These are phyloP conservation scores for Coenonympha glycerion DNA, from an alignment of 2,888 invertebrate species.

Conservation along the genomic window DNA sequence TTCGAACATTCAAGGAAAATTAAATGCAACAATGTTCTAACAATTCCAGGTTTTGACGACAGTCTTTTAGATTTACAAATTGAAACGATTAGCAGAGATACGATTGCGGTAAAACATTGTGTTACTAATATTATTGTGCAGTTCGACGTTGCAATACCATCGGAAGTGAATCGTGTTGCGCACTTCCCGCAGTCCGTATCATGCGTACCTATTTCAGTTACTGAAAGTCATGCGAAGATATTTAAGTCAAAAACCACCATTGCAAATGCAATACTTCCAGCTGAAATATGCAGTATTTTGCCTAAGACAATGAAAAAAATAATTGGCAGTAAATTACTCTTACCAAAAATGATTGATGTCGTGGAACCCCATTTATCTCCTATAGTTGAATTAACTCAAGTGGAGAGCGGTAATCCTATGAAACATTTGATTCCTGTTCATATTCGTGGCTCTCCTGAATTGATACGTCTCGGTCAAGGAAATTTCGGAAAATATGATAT, in stretches of 20 bases:
- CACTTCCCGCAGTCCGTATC: slow-evolving; percentile 34
- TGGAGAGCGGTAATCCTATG: neutral
- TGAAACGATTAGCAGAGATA: slow-evolving; percentile 35
- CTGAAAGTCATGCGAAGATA: slow-evolving; percentile 42
- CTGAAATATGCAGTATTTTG: slow-evolving; percentile 57
- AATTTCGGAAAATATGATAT: slow-evolving; percentile 5
- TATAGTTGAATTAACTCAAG: slow-evolving; percentile 12
- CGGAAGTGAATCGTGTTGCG: slow-evolving; percentile 25
- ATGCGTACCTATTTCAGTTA: slow-evolving; percentile 38
- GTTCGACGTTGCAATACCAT: slow-evolving; percentile 52
- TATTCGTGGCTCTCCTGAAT: neutral
- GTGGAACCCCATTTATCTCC: slow-evolving; percentile 26
- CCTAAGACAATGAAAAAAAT: slow-evolving; percentile 51
- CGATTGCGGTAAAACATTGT: slow-evolving; percentile 55
- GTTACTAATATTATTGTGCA: slow-evolving; percentile 51
- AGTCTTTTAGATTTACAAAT: slow-evolving; percentile 30
- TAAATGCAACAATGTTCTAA: neutral
- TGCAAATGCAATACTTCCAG: slow-evolving; percentile 55
- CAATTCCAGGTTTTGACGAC: slow-evolving; percentile 52
- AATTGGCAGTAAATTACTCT: slow-evolving; percentile 28
- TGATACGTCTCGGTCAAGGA: neutral
- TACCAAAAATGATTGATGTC: slow-evolving; percentile 28
- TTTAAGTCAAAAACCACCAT: slow-evolving; percentile 56
- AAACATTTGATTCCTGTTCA: slow-evolving; percentile 5
- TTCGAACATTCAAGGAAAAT: slow-evolving; percentile 5